Evolutionary conservation across 2,888 invertebrate species (phyloP), one percentile per base, ranked within the genome.

Genomic region (Xiphydria camelus): DNA sequence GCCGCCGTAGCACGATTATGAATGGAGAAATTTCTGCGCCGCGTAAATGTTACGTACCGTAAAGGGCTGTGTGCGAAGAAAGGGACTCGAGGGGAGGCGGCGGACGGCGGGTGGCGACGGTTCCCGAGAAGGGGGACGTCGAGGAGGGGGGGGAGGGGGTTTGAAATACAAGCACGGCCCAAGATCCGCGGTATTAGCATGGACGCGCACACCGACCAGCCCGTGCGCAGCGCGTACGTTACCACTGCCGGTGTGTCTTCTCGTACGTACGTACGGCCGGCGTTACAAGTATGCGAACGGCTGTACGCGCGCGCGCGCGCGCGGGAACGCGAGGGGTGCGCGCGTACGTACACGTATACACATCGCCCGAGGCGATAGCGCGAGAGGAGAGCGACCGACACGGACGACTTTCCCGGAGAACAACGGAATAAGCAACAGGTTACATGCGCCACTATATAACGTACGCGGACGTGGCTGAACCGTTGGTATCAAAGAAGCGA

Each of bases 381-480:
- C 52, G 32, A 40, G 35, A 34, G 40, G 23, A 47, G 45, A 50
- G 52, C 43, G 42, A 42, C 51, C 47, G 34, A 47, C 31, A 19
- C 44, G 42, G 17, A 22, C 31, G 29, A 42, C 31, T 23, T 32
- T 26, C 17, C 20, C 10, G 46, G 58, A 56, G 56, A 63, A 61
- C 58, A 63, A 61, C 57, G 55, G 62, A 63, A 62, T 61, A 58
- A 68, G 71, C 71, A 70, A 71, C 70, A 70, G 71, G 71, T 71
- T 29, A 12, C 12, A 6, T 5, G 14, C 12, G 29, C 14, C 12
- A 12, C 29, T 29, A 29, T 14, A n/a, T n/a, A n/a, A 32, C 41
- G 15, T 23, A n/a, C n/a, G 23, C 23, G 23, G n/a, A 23, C 23
- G 10, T 33, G 18, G 15, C 34, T 29, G 15, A 29, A 29, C 29